Percentiles rank a stretch among this genome's conserved stretches.
These are phyloP conservation scores for Pammene aurita DNA, from an alignment of 2,888 invertebrate species.

Conservation along the genomic window DNA sequence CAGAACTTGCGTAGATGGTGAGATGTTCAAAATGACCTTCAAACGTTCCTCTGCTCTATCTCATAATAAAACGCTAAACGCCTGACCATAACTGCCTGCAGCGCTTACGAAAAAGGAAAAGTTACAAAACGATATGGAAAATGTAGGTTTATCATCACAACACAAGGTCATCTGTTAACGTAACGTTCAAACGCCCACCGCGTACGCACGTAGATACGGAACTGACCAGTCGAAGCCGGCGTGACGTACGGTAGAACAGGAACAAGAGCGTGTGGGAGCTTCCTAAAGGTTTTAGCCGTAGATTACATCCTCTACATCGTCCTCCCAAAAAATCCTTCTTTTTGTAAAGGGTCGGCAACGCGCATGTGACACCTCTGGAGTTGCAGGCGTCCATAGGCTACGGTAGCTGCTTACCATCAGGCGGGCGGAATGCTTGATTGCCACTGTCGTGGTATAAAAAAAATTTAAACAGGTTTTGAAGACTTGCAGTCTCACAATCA, in stretches of 20 bases:
- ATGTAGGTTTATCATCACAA: conserved; percentile 44
- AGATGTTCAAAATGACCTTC: no score
- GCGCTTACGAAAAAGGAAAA: conserved; percentile 27
- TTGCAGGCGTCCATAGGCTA: no score
- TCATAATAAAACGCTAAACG: not conserved
- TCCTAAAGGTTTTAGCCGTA: conserved; percentile 23
- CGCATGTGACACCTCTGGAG: no score
- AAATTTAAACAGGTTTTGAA: no score
- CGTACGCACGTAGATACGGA: conserved; percentile 46
- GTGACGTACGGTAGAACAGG: conserved; percentile 41
- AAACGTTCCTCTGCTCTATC: no score
- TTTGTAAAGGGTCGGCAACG: no score
- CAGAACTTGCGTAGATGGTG: no score
- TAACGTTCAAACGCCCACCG: conserved; percentile 54
- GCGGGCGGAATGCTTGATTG: no score
- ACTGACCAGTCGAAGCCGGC: conserved; percentile 53
- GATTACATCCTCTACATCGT: not conserved
- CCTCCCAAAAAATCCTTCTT: no score
- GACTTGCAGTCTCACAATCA: no score
- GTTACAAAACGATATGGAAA: conserved; percentile 29
- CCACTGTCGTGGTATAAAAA: no score
- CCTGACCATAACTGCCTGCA: conserved; percentile 8
- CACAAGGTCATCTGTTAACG: conserved; percentile 58
- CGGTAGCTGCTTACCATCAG: no score
- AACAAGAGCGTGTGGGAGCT: conserved; percentile 37